Percentiles rank a stretch among this genome's conserved stretches.
Conservation (phyloP, 2,888 invertebrate species). For the Dioctria linearis region DNA sequence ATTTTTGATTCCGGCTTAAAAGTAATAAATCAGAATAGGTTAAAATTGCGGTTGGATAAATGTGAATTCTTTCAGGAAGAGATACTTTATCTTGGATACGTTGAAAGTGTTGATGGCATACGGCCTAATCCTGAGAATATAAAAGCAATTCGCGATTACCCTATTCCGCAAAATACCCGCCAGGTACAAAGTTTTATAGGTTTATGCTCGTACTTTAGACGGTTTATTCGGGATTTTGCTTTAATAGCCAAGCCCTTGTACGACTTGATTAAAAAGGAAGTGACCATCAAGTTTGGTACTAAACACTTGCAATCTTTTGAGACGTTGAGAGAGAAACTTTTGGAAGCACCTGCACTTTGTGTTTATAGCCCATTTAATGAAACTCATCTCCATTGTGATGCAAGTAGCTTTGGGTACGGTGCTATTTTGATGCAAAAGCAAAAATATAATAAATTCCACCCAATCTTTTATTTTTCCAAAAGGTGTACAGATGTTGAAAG, state of each 20-base stretch:
- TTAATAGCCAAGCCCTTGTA: neutral
- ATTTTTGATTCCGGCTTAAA: no score
- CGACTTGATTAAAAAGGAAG: neutral
- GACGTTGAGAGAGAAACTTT: neutral
- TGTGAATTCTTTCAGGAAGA: no score
- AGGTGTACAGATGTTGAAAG: neutral
- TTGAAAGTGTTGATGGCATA: no score
- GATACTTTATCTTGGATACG: no score
- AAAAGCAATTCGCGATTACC: no score
- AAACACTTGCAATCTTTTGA: neutral
- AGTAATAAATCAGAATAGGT: no score
- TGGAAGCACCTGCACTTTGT: neutral
- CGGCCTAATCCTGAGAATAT: no score
- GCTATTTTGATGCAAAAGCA: neutral
- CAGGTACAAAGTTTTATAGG: no score
- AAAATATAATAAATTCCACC: neutral
- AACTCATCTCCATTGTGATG: neutral
- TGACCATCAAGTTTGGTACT: neutral
- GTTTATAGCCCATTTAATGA: neutral
- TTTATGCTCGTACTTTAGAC: neutral
- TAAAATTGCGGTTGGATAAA: no score
- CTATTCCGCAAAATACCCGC: no score
- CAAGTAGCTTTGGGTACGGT: neutral
- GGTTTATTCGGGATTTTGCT: neutral
- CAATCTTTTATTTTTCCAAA: neutral